Percentiles rank a stretch among this genome's conserved stretches.
Conservation (phyloP, 2,113 vertebrate species). For the Brachyhypopomus occidentalis region DNA sequence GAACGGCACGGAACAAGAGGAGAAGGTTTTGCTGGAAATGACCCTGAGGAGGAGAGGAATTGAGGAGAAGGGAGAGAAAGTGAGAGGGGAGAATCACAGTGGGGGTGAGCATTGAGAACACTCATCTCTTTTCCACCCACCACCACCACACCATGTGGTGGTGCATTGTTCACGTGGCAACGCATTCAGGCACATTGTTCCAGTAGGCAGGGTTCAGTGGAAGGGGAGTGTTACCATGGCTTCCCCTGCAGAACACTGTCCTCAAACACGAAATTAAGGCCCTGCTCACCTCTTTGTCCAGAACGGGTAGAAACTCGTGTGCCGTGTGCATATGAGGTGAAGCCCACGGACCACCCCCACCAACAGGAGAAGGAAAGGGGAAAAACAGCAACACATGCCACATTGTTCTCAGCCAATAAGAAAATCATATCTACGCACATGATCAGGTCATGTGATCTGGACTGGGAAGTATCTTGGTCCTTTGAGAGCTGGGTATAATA, state of each 20-base stretch:
- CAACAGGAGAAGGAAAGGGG: neutral
- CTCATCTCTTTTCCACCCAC: conserved; percentile 42
- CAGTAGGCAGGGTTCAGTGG: conserved; percentile 42
- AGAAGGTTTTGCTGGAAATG: conserved; percentile 18
- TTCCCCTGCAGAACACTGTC: conserved; percentile 48
- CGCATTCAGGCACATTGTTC: conserved; percentile 51
- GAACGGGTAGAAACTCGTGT: conserved; percentile 20
- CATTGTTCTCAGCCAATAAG: conserved; percentile 62
- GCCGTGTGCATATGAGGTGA: conserved; percentile 44
- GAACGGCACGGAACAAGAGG: neutral
- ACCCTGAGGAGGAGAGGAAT: conserved; percentile 19
- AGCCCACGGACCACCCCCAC: conserved; percentile 26
- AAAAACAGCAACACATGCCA: conserved; percentile 41
- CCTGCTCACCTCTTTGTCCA: conserved; percentile 30
- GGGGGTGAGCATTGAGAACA: conserved; percentile 43
- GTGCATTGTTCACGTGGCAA: conserved; percentile 54
- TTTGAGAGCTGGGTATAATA: conserved; percentile 67
- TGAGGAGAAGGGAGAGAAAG: conserved; percentile 2
- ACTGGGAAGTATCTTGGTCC: conserved; percentile 63
- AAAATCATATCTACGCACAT: conserved; percentile 61
- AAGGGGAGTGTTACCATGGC: conserved; percentile 48
- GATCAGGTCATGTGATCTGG: conserved; percentile 70
- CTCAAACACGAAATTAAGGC: conserved; percentile 48
- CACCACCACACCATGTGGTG: conserved; percentile 44
- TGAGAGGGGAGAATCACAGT: conserved; percentile 24